These are phyloP conservation scores for Lasioglossum leucozonium DNA, from an alignment of 2,888 invertebrate species.

Conservation along the genomic window DNA sequence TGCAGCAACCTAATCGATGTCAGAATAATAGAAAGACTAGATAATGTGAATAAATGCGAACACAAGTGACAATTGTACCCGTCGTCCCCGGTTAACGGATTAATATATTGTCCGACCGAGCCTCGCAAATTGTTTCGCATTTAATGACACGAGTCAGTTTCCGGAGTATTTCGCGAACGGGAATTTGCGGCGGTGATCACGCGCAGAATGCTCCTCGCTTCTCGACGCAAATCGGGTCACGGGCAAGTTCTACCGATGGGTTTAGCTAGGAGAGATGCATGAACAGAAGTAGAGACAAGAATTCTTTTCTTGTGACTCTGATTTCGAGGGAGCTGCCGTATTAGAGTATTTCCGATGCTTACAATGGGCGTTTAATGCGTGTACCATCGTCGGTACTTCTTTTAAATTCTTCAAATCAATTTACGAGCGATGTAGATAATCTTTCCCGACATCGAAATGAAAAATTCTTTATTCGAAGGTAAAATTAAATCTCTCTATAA, in stretches of 20 bases:
- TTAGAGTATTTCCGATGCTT: constrained; percentile 21
- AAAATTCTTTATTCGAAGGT: background rate
- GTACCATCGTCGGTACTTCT: background rate
- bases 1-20: background rate
- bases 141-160: constrained; percentile 9
- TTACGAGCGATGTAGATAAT: background rate
- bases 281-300: background rate
- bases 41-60: background rate
- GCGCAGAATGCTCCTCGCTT: background rate
- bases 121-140: background rate
- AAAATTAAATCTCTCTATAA: background rate
- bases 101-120: constrained; percentile 4
- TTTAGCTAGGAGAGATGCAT: background rate
- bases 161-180: constrained; percentile 9
- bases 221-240: constrained; percentile 1
- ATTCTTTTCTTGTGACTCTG: background rate
- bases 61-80: background rate
- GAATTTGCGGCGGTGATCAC: background rate
- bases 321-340: background rate
- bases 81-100: background rate
- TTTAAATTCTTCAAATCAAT: background rate
- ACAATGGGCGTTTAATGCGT: background rate
- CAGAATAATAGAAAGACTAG: background rate
- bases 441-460: background rate
- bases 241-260: background rate